Conservation (phyloP, 2,797 vertebrate species). For the Telmatherina bonti region DNA sequence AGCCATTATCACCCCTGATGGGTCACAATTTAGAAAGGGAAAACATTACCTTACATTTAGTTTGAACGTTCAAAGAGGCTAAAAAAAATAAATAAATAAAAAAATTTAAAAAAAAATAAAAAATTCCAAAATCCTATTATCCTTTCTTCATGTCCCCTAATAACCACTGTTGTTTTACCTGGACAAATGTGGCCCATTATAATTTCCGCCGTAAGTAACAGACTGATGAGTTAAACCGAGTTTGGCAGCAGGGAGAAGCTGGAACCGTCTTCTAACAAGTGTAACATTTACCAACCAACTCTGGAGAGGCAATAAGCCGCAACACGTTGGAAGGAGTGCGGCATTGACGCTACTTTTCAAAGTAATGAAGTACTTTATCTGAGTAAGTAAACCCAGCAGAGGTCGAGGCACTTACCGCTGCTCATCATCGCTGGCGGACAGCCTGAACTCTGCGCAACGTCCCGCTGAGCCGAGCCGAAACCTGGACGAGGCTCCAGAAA, state of each 20-base stretch:
- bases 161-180: neutral
- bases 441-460: slow-evolving; percentile 58
- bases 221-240: neutral
- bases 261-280: slow-evolving; percentile 7
- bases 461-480: slow-evolving; percentile 58
- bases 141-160: neutral
- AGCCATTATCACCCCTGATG: too few relatives aligned
- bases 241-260: neutral
- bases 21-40: too few relatives aligned
- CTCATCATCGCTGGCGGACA: slow-evolving; percentile 47
- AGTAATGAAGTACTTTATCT: neutral
- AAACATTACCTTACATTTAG: too few relatives aligned
- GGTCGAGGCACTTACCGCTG: slow-evolving; percentile 48
- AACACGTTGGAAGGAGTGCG: neutral
- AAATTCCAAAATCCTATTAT: neutral
- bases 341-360: neutral
- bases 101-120: neutral
- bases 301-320: neutral
- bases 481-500: slow-evolving; percentile 37
- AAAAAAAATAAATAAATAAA: too few relatives aligned
- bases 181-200: neutral
- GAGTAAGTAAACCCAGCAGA: slow-evolving; percentile 8
- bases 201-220: neutral
- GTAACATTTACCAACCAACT: slow-evolving; percentile 9
- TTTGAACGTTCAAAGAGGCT: too few relatives aligned